A percentile compares a stretch with the other conserved stretches of the same genome.
Conservation (phyloP, 2,888 invertebrate genomes). For the Nymphalis c-album region DNA sequence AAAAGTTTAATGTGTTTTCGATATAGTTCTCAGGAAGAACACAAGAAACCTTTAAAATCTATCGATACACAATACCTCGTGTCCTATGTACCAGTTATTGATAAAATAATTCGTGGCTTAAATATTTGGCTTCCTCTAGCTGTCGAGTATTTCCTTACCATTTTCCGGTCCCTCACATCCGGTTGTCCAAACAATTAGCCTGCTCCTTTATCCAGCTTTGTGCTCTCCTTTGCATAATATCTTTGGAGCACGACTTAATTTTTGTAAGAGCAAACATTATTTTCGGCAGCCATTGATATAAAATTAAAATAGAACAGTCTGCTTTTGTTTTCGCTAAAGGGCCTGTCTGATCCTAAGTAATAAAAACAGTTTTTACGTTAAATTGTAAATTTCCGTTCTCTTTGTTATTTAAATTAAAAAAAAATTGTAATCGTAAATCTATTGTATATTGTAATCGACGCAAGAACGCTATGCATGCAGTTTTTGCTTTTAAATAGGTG, state of each 20-base stretch:
- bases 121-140: conserved; percentile 49
- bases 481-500: too few relatives aligned
- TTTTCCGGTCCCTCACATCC: conserved; percentile 58
- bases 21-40: not conserved
- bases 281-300: conserved; percentile 37
- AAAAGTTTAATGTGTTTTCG: not conserved
- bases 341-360: conserved; percentile 10
- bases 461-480: too few relatives aligned
- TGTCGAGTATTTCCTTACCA: conserved; percentile 56
- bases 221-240: conserved; percentile 53
- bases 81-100: conserved; percentile 23
- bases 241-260: conserved; percentile 52
- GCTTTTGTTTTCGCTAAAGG: conserved; percentile 34
- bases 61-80: conserved; percentile 22
- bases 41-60: conserved; percentile 13
- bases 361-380: conserved; percentile 8
- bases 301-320: conserved; percentile 39
- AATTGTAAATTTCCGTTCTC: too few relatives aligned
- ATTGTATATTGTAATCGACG: too few relatives aligned
- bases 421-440: too few relatives aligned
- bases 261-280: conserved; percentile 52
- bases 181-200: conserved; percentile 62
- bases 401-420: too few relatives aligned
- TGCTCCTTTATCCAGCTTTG: conserved; percentile 44
- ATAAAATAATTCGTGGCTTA: conserved; percentile 26